Conservation (phyloP, 2,888 invertebrate genomes). For the Aleiodes alternator region DNA sequence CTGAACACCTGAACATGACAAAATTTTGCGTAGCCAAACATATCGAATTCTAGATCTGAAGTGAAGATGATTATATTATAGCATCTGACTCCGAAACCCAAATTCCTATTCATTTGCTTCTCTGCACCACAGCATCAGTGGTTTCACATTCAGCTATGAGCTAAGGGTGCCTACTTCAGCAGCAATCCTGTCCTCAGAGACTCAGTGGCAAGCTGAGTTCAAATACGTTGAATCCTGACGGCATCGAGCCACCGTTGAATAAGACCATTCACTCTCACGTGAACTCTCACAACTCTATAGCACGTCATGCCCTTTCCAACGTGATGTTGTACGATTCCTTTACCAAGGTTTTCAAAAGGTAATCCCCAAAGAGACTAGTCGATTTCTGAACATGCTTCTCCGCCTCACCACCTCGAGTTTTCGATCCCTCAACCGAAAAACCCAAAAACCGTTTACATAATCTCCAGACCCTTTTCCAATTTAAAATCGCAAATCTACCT, state of each 20-base stretch:
- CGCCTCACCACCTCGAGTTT: constrained; percentile 13
- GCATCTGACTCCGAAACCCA: too few relatives aligned
- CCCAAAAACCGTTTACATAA: constrained; percentile 22
- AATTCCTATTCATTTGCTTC: background rate
- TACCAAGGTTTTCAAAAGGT: constrained; percentile 12
- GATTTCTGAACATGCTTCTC: constrained; percentile 17
- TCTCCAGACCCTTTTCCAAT: constrained; percentile 11
- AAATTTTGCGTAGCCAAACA: too few relatives aligned
- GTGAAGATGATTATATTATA: too few relatives aligned
- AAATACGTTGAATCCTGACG: constrained; percentile 47
- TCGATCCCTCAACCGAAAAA: constrained; percentile 21
- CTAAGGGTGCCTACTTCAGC: background rate
- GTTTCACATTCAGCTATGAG: background rate
- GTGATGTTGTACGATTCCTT: background rate
- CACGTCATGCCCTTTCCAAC: background rate
- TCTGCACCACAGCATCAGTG: background rate
- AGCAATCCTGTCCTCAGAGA: background rate
- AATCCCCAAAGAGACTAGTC: constrained; percentile 28
- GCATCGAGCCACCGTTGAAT: constrained; percentile 33
- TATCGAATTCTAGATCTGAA: too few relatives aligned
- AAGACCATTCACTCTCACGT: constrained; percentile 38
- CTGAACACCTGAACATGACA: too few relatives aligned
- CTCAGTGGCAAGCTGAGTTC: constrained; percentile 54
- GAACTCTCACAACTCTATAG: constrained; percentile 51
- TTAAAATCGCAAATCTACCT: background rate